Percentiles rank a stretch among this genome's conserved stretches.
Evolutionary conservation across 2,888 invertebrate species (phyloP).

Genomic region (Cotesia congregata): DNA sequence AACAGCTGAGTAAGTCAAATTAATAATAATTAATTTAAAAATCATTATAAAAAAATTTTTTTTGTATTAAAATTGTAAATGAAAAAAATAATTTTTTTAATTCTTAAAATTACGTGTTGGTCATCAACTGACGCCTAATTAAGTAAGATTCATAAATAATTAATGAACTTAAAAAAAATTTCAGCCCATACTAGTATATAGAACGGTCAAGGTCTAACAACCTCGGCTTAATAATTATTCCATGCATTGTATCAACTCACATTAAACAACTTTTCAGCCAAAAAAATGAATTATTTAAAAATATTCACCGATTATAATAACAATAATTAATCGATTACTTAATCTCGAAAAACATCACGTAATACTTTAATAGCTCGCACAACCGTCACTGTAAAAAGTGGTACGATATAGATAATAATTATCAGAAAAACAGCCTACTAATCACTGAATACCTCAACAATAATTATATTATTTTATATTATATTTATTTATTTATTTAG

Average conservation of each 20-base stretch:
- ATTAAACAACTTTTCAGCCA: neutral
- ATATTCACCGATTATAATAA: neutral
- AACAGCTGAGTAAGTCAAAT: no score
- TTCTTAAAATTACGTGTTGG: no score
- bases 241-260: neutral
- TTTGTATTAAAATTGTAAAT: no score
- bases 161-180: no score
- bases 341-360: neutral
- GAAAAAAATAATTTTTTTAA: no score
- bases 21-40: no score
- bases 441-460: neutral
- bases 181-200: no score
- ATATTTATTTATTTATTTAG: slow-evolving; percentile 7
- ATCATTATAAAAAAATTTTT: no score
- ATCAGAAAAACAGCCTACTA: neutral
- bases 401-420: neutral
- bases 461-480: neutral
- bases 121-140: no score
- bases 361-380: neutral
- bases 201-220: no score
- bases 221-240: no score
- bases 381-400: neutral
- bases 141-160: no score
- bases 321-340: slow-evolving; percentile 10
- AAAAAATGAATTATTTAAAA: neutral